Conservation (phyloP, 2,888 invertebrate species). For the Cerastoderma edule region DNA sequence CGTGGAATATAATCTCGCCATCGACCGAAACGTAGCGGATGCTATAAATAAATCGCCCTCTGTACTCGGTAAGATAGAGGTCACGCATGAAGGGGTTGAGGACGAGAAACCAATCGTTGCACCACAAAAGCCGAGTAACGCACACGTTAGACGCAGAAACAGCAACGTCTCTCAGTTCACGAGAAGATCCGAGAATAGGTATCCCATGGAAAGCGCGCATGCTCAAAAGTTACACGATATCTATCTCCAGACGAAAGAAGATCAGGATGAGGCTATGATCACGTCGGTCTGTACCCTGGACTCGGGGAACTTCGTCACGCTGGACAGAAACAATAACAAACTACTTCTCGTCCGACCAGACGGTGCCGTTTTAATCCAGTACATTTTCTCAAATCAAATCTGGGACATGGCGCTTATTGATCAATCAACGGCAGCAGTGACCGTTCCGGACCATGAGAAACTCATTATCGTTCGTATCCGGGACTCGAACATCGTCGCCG, state of each 20-base stretch:
- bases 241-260: conserved; percentile 48
- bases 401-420: conserved; percentile 60
- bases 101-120: conserved; percentile 8
- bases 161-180: conserved; percentile 35
- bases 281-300: conserved; percentile 46
- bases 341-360: conserved; percentile 51
- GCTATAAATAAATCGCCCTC: conserved; percentile 53
- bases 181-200: conserved; percentile 17
- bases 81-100: conserved; percentile 19
- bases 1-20: conserved; percentile 50
- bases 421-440: conserved; percentile 46
- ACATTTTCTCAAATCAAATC: conserved; percentile 56
- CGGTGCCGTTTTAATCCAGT: conserved; percentile 48
- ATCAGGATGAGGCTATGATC: conserved; percentile 57
- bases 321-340: conserved; percentile 58
- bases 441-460: conserved; percentile 58
- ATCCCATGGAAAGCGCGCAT: conserved; percentile 22
- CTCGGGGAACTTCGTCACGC: conserved; percentile 48
- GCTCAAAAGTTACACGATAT: conserved; percentile 52
- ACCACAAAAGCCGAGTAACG: not conserved
- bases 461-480: conserved; percentile 54
- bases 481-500: conserved; percentile 50
- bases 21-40: conserved; percentile 55
- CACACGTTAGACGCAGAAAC: not conserved
- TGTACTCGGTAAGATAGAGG: conserved; percentile 48